Percentiles rank a stretch among this genome's conserved stretches.
phyloP scores from a whole-genome alignment of 2,797 vertebrate genomes.

The Poeciliopsis gracilis region DNA sequence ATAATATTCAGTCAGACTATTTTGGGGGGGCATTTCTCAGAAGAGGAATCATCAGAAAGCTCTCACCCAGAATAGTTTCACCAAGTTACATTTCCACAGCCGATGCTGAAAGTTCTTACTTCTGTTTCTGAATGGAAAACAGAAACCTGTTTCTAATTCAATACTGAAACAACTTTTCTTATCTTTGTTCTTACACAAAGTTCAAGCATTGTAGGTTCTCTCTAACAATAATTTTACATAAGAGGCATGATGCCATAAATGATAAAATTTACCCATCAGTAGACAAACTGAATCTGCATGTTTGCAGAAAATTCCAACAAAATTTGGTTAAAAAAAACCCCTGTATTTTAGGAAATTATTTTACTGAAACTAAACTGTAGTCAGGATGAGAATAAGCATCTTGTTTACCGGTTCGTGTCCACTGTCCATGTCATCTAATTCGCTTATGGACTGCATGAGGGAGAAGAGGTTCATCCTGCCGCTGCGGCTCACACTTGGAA shows the following conservation, averaged over 20 bases:
- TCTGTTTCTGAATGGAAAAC: background rate
- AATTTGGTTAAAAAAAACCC: too few relatives aligned
- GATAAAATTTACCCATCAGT: background rate
- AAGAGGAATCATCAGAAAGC: background rate
- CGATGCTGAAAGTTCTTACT: background rate
- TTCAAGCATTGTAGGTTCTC: background rate
- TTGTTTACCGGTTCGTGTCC: conserved; percentile 68
- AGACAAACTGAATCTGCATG: background rate
- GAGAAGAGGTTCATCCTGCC: conserved; percentile 91
- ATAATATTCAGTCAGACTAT: background rate
- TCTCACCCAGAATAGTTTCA: background rate
- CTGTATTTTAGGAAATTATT: background rate
- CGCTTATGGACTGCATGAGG: conserved; percentile 93
- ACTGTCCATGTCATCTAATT: conserved; percentile 79
- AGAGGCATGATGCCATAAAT: background rate
- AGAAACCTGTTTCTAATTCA: background rate
- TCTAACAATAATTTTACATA: background rate
- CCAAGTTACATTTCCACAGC: background rate
- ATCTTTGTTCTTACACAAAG: background rate
- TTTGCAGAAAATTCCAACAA: background rate
- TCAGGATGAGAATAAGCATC: background rate
- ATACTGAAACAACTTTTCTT: background rate
- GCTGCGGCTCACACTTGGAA: conserved; percentile 75
- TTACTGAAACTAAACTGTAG: background rate
- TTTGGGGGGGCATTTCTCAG: background rate